Evolutionary conservation across 2,113 vertebrate genomes (phyloP), one percentile per base, ranked within the genome.

Genomic region (Rhea pennata): DNA sequence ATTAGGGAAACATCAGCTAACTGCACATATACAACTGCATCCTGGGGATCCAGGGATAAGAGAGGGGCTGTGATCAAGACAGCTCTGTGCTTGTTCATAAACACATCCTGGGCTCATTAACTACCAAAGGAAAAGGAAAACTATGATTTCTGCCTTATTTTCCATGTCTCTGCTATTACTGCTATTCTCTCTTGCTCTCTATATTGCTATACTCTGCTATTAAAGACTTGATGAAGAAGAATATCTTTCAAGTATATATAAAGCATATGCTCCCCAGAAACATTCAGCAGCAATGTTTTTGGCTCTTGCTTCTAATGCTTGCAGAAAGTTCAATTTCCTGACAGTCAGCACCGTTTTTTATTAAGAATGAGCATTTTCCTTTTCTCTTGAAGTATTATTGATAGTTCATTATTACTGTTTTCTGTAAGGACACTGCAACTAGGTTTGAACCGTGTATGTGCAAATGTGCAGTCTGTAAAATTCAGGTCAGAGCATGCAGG

Each of bases 261-360:
- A 85, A 76, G 91, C 87, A 96, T 95, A 85, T 90, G 95, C 78
- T 96, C 67, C 84, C 78, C 92, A 96, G 96, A 91, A 95, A 77
- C 87, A 74, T 50, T 91, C 84, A 90, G 81, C 90, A 89, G 67
- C 71, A 71, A 70, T 76, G 81, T 48, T 94, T 91, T 94, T 95
- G 95, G 92, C 91, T 92, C 84, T 70, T 61, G 51, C 82, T 84
- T 67, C 87, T 77, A 74, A 83, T 83, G 44, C 46, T 79, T 74
- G 71, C 81, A 92, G 87, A 92, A 95, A n/a, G 59, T 66, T 96
- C 84, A 85, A 95, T 96, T 96, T 97, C 94, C 95, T 93, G 81
- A 89, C 53, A 8, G 1, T 88, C 88, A 82, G 87, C 84, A 85
- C 36, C n/a, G 74, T 13, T 33, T 94, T 88, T 95, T 93, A 84